Evolutionary conservation across 2,797 vertebrate species (phyloP), one percentile per base, ranked within the genome.

Genomic region (Myotis pilosus): DNA sequence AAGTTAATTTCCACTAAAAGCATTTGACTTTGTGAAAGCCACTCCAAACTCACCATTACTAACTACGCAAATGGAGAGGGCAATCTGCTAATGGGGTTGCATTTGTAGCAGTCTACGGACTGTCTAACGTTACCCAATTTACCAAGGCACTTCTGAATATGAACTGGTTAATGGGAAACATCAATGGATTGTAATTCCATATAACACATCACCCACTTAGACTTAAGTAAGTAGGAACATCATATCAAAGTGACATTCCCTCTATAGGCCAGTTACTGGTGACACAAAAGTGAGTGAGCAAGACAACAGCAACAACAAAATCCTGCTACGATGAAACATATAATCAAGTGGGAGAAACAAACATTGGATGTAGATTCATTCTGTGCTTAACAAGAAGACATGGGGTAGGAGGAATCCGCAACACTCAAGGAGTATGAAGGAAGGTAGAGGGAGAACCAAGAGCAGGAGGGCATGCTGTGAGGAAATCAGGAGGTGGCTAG

Each of bases 1-100:
- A 76, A 71, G 9, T 57, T 92, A 87, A 94, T 97, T 97, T 87
- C 15, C 38, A 38, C 25, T 92, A 72, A 96, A 82, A 84, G 33
- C 19, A 7, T 88, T 97, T 64, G 71, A 57, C 68, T 91, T 81
- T 76, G 41, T 87, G 87, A 89, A 92, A 83, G 47, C 7, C 60
- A 57, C 57, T 22, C 53, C 75, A 36, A 33, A 94, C 5, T 87
- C 81, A 20, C 12, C 33, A 33, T 83, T 94, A 33, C 28, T 53
- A 89, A 93, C 16, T 55, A 2, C 0, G 51, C 11, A 90, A 47
- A 17, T 3, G 66, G 76, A 36, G 60, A 87, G 41, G 68, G 33
- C 41, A 92, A 69, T 95, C 92, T 89, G 57, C 94, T 89, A 96
- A 91, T 92, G 80, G 72, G 16, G 17, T 28, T 69, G 33, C 68